Percentiles rank a stretch among this genome's conserved stretches.
Evolutionary conservation across 2,797 vertebrate genomes (phyloP).

Genomic region (Cyprinella venusta): DNA sequence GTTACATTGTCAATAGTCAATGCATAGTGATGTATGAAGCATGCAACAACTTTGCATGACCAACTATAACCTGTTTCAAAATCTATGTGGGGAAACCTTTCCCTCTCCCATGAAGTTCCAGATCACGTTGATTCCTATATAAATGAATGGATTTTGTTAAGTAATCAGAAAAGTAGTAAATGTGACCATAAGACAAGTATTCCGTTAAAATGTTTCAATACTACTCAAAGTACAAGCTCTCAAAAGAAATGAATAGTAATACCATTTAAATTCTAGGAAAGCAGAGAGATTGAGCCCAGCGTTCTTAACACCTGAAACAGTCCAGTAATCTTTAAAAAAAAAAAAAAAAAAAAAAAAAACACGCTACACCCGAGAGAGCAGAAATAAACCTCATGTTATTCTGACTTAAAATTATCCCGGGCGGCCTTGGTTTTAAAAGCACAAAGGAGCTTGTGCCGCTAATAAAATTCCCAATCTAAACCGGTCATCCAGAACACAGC

Average conservation of each 20-base stretch:
- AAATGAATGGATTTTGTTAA: neutral
- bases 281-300: neutral
- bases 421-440: conserved; percentile 21
- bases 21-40: neutral
- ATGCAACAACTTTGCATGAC: neutral
- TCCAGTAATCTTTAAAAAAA: neutral
- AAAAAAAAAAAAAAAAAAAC: neutral
- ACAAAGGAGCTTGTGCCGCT: conserved; percentile 32
- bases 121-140: neutral
- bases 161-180: neutral
- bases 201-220: neutral
- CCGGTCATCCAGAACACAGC: conserved; percentile 28
- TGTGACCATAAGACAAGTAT: neutral
- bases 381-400: conserved; percentile 20
- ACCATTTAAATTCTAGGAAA: conserved; percentile 11
- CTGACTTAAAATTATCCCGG: conserved; percentile 23
- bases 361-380: neutral
- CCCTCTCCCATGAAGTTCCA: neutral
- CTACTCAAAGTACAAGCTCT: neutral
- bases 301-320: neutral
- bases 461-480: conserved; percentile 43
- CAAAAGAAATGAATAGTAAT: neutral
- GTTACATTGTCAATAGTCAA: neutral
- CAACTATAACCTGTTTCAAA: neutral
- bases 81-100: neutral